Evolutionary conservation across 2,113 vertebrate genomes (phyloP).

Genomic region (Urocitellus parryii): DNA sequence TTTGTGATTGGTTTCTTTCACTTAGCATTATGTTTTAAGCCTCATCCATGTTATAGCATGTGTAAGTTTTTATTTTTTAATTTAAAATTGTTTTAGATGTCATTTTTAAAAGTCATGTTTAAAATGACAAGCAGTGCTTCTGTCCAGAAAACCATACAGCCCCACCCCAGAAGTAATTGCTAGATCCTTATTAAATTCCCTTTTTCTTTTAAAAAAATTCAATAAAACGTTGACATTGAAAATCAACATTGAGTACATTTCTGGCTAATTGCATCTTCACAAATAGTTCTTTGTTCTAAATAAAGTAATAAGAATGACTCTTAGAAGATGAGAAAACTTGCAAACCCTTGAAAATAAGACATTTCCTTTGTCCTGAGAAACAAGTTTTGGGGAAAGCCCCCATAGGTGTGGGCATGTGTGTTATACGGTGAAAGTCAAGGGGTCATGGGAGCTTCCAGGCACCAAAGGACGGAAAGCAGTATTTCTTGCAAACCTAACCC

Average conservation of each 20-base stretch:
- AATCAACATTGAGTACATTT: background rate
- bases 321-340: background rate
- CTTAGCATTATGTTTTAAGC: background rate
- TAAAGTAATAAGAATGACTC: background rate
- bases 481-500: background rate
- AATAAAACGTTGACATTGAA: background rate
- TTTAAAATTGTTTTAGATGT: constrained; percentile 25
- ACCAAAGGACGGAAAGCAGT: background rate
- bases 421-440: background rate
- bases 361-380: constrained; percentile 39
- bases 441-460: background rate
- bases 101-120: background rate
- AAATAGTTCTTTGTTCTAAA: constrained; percentile 44
- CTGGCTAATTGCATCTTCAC: background rate
- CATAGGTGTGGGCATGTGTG: background rate
- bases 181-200: background rate
- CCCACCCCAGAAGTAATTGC: background rate
- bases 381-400: background rate
- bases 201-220: background rate
- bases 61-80: background rate
- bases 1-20: background rate
- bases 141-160: background rate
- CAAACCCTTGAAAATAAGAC: background rate
- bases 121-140: background rate
- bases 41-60: background rate